Conservation (phyloP, 2,113 vertebrate genomes). For the Ciconia maguari region DNA sequence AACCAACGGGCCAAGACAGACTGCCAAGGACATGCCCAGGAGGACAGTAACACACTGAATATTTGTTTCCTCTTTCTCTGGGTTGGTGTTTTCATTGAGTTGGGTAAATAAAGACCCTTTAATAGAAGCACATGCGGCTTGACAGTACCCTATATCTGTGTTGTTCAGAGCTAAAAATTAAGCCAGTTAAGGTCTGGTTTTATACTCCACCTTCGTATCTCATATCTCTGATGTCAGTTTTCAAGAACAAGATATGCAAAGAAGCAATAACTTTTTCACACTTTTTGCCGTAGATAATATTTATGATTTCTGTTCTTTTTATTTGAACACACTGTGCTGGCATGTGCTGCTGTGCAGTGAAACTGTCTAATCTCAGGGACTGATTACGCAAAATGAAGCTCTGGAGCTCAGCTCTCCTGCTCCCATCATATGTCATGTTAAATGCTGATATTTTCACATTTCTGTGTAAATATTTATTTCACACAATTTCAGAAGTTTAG, state of each 20-base stretch:
- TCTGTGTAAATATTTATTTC: slow-evolving; percentile 6
- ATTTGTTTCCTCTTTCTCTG: not conserved
- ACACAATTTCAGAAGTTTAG: not conserved
- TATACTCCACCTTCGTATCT: not conserved
- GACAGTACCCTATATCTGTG: not conserved
- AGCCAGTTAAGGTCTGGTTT: not conserved
- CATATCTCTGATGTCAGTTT: slow-evolving; percentile 5
- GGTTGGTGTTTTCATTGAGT: not conserved
- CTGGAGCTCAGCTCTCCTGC: not conserved
- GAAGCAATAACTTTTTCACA: slow-evolving; percentile 30
- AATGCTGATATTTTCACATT: not conserved
- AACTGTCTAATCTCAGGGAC: not conserved
- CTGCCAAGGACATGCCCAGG: not conserved
- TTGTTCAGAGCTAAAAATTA: slow-evolving; percentile 43
- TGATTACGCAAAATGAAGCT: not conserved
- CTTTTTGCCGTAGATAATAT: not conserved
- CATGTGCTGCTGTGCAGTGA: not conserved
- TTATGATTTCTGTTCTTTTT: slow-evolving; percentile 1
- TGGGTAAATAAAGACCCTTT: not conserved
- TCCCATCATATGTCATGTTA: not conserved
- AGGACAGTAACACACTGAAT: not conserved
- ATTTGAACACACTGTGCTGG: not conserved
- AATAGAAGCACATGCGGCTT: not conserved
- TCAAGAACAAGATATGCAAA: slow-evolving; percentile 29
- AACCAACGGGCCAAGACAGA: not conserved